Conservation (phyloP, 2,797 vertebrate species). For the Ctenopoma multispine region DNA sequence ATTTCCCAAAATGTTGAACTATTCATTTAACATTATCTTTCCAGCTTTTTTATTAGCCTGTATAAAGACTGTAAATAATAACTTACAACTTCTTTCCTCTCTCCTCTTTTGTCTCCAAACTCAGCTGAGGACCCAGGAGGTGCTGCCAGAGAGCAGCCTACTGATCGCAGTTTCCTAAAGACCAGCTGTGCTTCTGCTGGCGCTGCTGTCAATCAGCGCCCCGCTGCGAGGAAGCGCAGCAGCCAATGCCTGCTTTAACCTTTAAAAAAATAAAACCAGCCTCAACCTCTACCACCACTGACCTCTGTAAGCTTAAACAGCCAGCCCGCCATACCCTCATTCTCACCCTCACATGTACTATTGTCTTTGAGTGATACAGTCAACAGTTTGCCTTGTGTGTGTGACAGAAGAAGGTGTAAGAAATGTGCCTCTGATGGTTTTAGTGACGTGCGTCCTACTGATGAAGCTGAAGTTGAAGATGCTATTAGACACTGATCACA, state of each 20-base stretch:
- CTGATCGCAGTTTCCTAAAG: constrained; percentile 80
- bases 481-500: constrained; percentile 51
- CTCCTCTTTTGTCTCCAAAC: neutral
- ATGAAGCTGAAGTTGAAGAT: constrained; percentile 62
- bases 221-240: constrained; percentile 64
- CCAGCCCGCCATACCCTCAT: constrained; percentile 46
- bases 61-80: neutral
- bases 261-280: constrained; percentile 70
- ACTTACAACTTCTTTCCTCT: neutral
- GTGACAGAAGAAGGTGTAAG: constrained; percentile 72
- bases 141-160: constrained; percentile 67
- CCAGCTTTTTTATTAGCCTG: neutral
- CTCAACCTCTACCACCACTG: constrained; percentile 70
- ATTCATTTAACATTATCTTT: constrained; percentile 16
- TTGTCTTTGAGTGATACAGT: constrained; percentile 74
- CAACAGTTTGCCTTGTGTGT: constrained; percentile 74
- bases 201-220: constrained; percentile 61
- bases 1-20: constrained; percentile 24
- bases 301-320: constrained; percentile 68
- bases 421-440: constrained; percentile 77
- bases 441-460: constrained; percentile 65
- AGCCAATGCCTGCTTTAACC: constrained; percentile 73
- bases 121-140: constrained; percentile 86
- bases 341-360: constrained; percentile 12
- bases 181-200: constrained; percentile 43